phyloP scores from a whole-genome alignment of 2,888 invertebrate species.

The Stenodera caucasica region DNA sequence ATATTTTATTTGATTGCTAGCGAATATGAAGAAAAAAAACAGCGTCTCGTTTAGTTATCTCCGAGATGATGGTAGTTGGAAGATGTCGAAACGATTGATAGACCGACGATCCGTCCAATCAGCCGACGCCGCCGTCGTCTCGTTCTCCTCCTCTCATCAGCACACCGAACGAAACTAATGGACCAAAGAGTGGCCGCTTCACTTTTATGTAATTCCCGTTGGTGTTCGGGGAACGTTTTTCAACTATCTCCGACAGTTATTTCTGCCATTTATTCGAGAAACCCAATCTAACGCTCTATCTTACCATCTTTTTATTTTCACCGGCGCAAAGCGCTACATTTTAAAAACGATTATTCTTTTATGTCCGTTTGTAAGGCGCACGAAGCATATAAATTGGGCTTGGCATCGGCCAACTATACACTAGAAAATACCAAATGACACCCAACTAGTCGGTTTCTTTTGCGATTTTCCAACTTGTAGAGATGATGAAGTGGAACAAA shows the following conservation, averaged over 20 bases:
- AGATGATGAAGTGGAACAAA: conserved; percentile 2
- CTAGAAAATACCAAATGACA: background rate
- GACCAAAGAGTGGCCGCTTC: conserved; percentile 45
- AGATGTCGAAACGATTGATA: conserved; percentile 1
- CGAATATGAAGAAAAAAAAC: background rate
- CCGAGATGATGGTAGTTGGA: background rate
- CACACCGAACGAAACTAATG: conserved; percentile 46
- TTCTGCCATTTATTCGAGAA: conserved; percentile 43
- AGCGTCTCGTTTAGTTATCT: background rate
- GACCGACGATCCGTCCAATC: conserved; percentile 17
- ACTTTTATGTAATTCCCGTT: conserved; percentile 29
- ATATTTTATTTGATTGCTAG: background rate
- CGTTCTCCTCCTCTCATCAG: conserved; percentile 15
- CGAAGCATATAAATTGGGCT: conserved; percentile 30
- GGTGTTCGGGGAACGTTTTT: conserved; percentile 28
- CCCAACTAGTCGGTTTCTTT: background rate
- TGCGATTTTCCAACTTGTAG: background rate
- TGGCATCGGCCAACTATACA: conserved; percentile 20
- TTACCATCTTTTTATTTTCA: conserved; percentile 32
- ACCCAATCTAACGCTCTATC: conserved; percentile 44
- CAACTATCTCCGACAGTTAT: conserved; percentile 38
- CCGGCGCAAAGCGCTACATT: conserved; percentile 30
- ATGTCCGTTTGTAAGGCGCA: conserved; percentile 30
- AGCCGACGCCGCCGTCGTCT: background rate
- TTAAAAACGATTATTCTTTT: conserved; percentile 33